A percentile compares a stretch with the other conserved stretches of the same genome.
Conservation (phyloP, 2,888 invertebrate species). For the Trissoscelio sp. region DNA sequence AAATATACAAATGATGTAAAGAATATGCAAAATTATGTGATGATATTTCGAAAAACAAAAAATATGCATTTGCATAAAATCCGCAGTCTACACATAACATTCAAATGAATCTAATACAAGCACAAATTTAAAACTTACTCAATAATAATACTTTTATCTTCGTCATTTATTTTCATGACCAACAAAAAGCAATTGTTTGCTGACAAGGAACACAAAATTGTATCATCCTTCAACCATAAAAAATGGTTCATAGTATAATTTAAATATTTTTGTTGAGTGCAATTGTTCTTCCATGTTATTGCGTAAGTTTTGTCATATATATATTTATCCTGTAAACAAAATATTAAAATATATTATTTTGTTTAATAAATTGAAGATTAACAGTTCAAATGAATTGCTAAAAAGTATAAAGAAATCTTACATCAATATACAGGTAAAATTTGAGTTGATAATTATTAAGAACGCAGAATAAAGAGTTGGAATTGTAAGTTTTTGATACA, state of each 20-base stretch:
- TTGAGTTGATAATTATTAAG: slow-evolving; percentile 74
- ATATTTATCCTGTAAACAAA: slow-evolving; percentile 77
- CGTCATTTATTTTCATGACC: slow-evolving; percentile 72
- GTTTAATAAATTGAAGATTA: slow-evolving; percentile 30
- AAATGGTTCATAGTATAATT: slow-evolving; percentile 86
- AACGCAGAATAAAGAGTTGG: slow-evolving; percentile 83
- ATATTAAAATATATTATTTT: not conserved
- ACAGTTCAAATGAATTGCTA: slow-evolving; percentile 4
- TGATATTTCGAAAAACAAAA: too few relatives aligned
- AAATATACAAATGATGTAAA: too few relatives aligned
- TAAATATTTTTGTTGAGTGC: slow-evolving; percentile 74
- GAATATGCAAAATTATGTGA: too few relatives aligned
- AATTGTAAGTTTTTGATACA: slow-evolving; percentile 70
- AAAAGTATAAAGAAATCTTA: slow-evolving; percentile 54
- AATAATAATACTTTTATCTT: slow-evolving; percentile 38
- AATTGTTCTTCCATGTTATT: slow-evolving; percentile 73
- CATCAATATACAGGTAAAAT: slow-evolving; percentile 74
- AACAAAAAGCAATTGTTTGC: slow-evolving; percentile 71
- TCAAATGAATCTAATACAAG: too few relatives aligned
- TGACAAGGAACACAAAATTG: slow-evolving; percentile 82
- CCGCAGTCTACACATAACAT: too few relatives aligned
- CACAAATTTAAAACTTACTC: slow-evolving; percentile 31
- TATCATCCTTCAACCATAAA: slow-evolving; percentile 85
- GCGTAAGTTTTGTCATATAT: slow-evolving; percentile 74
- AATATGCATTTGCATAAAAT: too few relatives aligned